Evolutionary conservation across 53 echinoderm and acorn worm genomes (phyloP).

Genomic region (Actinopyga echinites): DNA sequence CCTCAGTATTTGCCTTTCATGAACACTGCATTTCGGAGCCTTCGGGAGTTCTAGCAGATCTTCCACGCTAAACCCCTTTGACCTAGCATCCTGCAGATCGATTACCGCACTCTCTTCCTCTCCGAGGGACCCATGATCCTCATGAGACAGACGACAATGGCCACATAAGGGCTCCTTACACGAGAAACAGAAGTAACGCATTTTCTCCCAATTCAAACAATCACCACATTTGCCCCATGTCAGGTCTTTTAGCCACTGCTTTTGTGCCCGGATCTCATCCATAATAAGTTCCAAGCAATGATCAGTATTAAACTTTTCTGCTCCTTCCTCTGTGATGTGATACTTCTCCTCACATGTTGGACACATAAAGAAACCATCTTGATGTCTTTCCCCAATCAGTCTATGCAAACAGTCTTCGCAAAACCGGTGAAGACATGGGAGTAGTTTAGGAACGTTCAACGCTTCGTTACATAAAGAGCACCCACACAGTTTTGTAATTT

Average conservation of each 20-base stretch:
- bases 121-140: neutral
- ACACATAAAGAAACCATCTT: neutral
- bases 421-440: neutral
- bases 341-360: neutral
- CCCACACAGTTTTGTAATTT: too few relatives aligned
- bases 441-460: neutral
- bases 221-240: neutral
- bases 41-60: neutral
- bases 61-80: neutral
- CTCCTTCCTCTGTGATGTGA: neutral
- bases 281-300: neutral
- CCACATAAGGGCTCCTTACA: neutral
- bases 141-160: neutral
- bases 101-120: neutral
- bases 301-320: neutral
- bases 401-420: neutral
- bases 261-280: neutral
- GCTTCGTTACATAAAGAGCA: too few relatives aligned
- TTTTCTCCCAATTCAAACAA: neutral
- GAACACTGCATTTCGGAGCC: neutral
- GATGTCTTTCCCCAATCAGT: neutral
- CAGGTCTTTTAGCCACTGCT: neutral
- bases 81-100: neutral
- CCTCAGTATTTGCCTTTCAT: neutral
- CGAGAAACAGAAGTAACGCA: neutral